These are phyloP conservation scores for Fopius arisanus DNA, from an alignment of 1,140 invertebrate genomes.

Conservation along the genomic window DNA sequence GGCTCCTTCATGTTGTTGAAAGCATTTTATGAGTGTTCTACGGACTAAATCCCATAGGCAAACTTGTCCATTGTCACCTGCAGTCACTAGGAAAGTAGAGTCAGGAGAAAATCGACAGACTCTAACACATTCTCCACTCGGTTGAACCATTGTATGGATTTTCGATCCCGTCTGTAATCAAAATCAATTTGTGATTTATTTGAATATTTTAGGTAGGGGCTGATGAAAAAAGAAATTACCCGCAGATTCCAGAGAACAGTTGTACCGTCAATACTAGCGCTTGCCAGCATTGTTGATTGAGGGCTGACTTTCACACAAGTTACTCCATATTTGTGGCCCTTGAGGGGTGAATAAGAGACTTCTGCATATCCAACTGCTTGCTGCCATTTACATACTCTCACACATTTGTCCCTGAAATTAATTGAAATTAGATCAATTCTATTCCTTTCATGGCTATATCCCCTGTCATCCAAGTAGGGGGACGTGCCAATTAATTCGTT, in stretches of 20 bases:
- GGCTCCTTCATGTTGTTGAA: constrained; percentile 74
- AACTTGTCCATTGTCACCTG: constrained; percentile 77
- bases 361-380: constrained; percentile 67
- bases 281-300: constrained; percentile 74
- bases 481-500: too few relatives aligned
- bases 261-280: constrained; percentile 77
- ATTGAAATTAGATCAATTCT: not conserved
- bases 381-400: constrained; percentile 72
- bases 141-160: constrained; percentile 72
- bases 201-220: not conserved
- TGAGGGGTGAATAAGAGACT: constrained; percentile 67
- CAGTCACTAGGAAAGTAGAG: constrained; percentile 72
- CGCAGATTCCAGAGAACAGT: constrained; percentile 75
- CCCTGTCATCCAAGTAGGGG: too few relatives aligned
- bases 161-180: constrained; percentile 66
- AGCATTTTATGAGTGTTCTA: constrained; percentile 69
- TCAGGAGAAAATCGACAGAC: constrained; percentile 73
- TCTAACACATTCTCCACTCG: constrained; percentile 71
- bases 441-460: too few relatives aligned
- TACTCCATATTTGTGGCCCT: constrained; percentile 74
- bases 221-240: constrained; percentile 32
- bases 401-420: constrained; percentile 70
- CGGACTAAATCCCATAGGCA: constrained; percentile 78
- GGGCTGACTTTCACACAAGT: constrained; percentile 75
- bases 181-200: constrained; percentile 1